phyloP scores from a whole-genome alignment of 2,797 vertebrate genomes.

The Urocyon cinereoargenteus region DNA sequence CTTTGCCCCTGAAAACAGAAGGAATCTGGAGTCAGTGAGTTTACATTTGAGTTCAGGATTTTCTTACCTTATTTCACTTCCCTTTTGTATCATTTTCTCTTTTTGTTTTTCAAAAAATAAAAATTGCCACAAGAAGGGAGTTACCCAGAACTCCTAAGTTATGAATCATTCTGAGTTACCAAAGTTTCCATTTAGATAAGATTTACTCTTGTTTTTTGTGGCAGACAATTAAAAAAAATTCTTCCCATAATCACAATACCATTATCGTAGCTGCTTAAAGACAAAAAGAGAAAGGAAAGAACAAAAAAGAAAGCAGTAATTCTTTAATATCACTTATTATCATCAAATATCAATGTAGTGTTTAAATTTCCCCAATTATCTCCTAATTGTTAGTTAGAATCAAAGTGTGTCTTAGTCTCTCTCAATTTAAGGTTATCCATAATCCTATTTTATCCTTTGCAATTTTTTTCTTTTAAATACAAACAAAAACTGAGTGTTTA shows the following conservation, averaged over 20 bases:
- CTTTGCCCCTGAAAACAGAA: neutral
- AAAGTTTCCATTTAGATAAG: neutral
- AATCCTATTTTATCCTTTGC: slow-evolving; percentile 20
- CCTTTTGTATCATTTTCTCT: neutral
- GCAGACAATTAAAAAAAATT: neutral
- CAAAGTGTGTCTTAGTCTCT: neutral
- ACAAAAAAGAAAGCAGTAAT: neutral
- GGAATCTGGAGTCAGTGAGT: neutral
- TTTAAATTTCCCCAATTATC: neutral
- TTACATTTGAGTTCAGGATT: neutral
- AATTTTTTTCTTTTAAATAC: slow-evolving; percentile 27
- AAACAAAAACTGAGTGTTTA: neutral
- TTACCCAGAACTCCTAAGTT: neutral
- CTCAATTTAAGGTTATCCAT: neutral
- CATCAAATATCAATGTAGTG: neutral
- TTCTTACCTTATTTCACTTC: neutral
- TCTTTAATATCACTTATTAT: neutral
- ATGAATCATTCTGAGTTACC: neutral
- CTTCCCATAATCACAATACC: neutral
- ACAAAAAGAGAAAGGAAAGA: neutral
- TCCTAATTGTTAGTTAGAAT: slow-evolving; percentile 15
- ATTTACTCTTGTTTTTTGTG: neutral
- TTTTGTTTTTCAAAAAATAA: neutral
- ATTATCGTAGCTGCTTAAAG: neutral
- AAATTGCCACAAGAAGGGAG: neutral